phyloP scores from a whole-genome alignment of 2,113 vertebrate genomes.

The Lepisosteus osseus region DNA sequence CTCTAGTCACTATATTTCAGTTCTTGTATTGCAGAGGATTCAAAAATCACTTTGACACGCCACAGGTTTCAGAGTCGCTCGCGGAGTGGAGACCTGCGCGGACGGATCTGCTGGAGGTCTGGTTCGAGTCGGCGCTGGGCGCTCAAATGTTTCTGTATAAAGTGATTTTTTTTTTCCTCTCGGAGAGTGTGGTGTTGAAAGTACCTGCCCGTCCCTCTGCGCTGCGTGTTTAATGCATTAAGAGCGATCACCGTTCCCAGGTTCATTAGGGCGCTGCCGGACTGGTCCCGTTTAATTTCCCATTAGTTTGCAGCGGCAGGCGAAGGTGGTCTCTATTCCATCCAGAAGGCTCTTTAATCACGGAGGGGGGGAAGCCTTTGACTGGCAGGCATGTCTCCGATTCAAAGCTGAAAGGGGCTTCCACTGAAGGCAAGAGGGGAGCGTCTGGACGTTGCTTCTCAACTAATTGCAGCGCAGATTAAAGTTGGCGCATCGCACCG shows the following conservation, averaged over 20 bases:
- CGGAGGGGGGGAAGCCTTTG: slow-evolving; percentile 9
- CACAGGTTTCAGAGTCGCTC: too few relatives aligned
- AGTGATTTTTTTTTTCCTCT: too few relatives aligned
- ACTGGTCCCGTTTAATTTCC: slow-evolving; percentile 29
- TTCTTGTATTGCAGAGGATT: too few relatives aligned
- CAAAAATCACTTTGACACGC: too few relatives aligned
- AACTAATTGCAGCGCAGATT: not conserved
- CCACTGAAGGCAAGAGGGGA: not conserved
- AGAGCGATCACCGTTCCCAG: slow-evolving; percentile 18
- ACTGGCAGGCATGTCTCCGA: slow-evolving; percentile 21
- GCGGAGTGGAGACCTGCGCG: too few relatives aligned
- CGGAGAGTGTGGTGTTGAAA: too few relatives aligned
- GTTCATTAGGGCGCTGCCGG: slow-evolving; percentile 27
- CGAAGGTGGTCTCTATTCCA: slow-evolving; percentile 20
- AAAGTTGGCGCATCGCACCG: too few relatives aligned
- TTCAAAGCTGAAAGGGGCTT: slow-evolving; percentile 18
- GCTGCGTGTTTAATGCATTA: slow-evolving; percentile 1
- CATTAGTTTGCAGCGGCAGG: slow-evolving; percentile 25
- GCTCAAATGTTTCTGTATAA: too few relatives aligned
- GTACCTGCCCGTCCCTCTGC: too few relatives aligned
- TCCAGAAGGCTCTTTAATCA: slow-evolving; percentile 44
- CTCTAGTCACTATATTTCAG: too few relatives aligned
- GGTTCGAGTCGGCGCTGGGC: too few relatives aligned
- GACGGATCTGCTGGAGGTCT: too few relatives aligned
- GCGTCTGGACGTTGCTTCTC: slow-evolving; percentile 5